Percentiles rank a stretch among this genome's conserved stretches.
phyloP scores from a whole-genome alignment of 2,888 invertebrate genomes.

The Cryptosula pallasiana region DNA sequence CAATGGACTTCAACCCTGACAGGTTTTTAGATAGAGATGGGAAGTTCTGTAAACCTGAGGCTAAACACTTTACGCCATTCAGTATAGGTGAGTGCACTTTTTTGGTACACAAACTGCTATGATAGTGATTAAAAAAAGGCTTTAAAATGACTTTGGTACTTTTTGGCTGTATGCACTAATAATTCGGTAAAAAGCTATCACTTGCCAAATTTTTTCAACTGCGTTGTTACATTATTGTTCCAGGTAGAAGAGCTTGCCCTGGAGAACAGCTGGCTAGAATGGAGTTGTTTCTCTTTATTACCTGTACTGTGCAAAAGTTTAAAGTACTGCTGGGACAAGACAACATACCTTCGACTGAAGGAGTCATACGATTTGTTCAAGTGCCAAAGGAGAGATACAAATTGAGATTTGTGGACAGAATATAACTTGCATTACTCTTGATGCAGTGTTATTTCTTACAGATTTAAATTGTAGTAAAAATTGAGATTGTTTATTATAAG shows the following conservation, averaged over 20 bases:
- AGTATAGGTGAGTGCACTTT: not conserved
- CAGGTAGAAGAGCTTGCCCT: not conserved
- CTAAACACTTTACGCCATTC: not conserved
- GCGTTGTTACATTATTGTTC: too few relatives aligned
- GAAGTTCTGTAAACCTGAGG: not conserved
- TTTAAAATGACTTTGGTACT: too few relatives aligned
- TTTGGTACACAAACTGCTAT: too few relatives aligned
- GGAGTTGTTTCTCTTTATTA: not conserved
- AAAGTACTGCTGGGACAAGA: not conserved
- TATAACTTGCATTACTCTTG: too few relatives aligned
- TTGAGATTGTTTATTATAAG: too few relatives aligned
- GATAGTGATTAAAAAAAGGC: too few relatives aligned
- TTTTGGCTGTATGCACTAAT: too few relatives aligned
- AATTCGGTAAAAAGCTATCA: too few relatives aligned
- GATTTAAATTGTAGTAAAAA: too few relatives aligned
- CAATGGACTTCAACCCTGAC: not conserved
- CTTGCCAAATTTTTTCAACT: too few relatives aligned
- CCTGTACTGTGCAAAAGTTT: not conserved
- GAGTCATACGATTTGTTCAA: not conserved
- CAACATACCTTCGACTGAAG: not conserved
- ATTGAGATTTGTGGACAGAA: not conserved
- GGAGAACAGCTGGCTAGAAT: not conserved
- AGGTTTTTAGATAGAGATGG: not conserved
- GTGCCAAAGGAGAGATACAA: not conserved
- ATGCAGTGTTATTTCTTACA: too few relatives aligned